Evolutionary conservation across 2,888 invertebrate species (phyloP).

Genomic region (Pristionchus fissidentatus): DNA sequence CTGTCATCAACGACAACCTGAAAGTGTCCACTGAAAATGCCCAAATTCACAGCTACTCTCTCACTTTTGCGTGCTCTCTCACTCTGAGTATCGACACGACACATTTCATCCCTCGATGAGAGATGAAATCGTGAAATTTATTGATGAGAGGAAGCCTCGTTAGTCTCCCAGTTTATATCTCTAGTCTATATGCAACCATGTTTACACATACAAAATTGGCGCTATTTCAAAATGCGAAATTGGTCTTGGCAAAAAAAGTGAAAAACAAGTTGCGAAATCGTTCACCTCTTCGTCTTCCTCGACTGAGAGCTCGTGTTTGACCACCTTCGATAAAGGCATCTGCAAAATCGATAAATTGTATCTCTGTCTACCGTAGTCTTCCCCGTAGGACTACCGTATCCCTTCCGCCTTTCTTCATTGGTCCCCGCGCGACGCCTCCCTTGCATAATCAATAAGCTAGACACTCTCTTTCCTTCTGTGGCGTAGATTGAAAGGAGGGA

Average conservation of each 20-base stretch:
- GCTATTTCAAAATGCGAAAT: neutral
- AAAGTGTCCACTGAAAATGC: neutral
- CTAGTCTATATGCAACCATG: neutral
- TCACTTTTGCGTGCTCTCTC: neutral
- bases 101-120: neutral
- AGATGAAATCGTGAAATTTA: conserved; percentile 10
- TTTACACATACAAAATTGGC: too few species aligned
- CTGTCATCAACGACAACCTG: conserved; percentile 6
- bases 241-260: too few species aligned
- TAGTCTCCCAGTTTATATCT: conserved; percentile 18
- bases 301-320: neutral
- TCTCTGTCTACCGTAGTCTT: neutral
- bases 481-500: too few species aligned
- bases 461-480: too few species aligned
- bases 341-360: neutral
- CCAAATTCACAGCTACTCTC: neutral
- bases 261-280: neutral
- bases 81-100: conserved; percentile 14
- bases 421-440: conserved; percentile 13
- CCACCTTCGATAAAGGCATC: conserved; percentile 12
- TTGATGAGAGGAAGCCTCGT: conserved; percentile 39
- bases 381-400: conserved; percentile 14
- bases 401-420: neutral
- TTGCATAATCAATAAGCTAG: conserved; percentile 34
- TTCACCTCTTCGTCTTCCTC: conserved; percentile 37